Percentiles rank a stretch among this genome's conserved stretches.
Conservation (phyloP, 2,888 invertebrate genomes). For the Chouioia cunea region DNA sequence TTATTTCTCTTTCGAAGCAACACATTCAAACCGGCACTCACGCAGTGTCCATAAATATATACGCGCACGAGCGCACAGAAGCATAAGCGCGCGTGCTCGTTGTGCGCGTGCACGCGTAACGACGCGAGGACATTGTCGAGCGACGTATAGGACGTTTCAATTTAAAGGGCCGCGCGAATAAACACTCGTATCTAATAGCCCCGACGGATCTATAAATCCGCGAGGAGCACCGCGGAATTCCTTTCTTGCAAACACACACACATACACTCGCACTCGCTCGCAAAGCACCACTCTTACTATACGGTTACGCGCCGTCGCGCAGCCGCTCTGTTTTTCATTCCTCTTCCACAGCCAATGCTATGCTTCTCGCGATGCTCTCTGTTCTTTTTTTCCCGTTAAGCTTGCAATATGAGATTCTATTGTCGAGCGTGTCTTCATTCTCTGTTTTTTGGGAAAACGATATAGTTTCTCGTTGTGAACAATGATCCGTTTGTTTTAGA, state of each 20-base stretch:
- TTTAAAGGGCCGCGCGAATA: slow-evolving; percentile 56
- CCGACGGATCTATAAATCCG: slow-evolving; percentile 57
- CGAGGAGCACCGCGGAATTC: slow-evolving; percentile 4
- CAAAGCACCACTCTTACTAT: slow-evolving; percentile 15
- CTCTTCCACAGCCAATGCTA: too few relatives aligned
- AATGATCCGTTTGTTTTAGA: too few relatives aligned
- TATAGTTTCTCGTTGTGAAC: too few relatives aligned
- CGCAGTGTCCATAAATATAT: neutral
- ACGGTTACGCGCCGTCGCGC: too few relatives aligned
- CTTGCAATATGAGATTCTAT: too few relatives aligned
- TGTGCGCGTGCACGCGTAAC: neutral
- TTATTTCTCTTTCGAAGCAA: too few relatives aligned
- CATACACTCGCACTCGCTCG: neutral
- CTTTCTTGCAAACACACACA: neutral
- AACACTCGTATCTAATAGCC: slow-evolving; percentile 51
- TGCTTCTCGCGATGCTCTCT: too few relatives aligned
- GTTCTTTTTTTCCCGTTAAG: too few relatives aligned
- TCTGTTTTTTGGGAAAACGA: too few relatives aligned
- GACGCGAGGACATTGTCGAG: neutral
- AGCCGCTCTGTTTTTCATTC: too few relatives aligned
- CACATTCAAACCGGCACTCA: neutral
- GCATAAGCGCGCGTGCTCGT: neutral
- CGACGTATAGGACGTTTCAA: slow-evolving; percentile 54
- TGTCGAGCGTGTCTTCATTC: too few relatives aligned
- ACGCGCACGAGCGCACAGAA: neutral